Conservation (phyloP, 2,888 invertebrate genomes). For the Malacosoma neustria region DNA sequence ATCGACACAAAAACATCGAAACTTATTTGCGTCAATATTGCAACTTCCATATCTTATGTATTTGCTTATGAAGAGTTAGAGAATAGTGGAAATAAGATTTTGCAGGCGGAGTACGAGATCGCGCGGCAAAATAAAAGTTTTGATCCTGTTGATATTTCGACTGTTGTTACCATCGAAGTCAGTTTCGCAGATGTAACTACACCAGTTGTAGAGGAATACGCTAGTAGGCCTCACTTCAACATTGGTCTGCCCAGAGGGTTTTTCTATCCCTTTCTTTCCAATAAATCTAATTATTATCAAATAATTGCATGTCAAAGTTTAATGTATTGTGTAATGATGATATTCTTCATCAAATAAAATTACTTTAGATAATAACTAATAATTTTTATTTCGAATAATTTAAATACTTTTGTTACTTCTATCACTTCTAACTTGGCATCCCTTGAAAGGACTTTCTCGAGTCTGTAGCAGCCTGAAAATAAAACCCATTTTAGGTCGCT, state of each 20-base stretch:
- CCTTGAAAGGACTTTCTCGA: conserved; percentile 50
- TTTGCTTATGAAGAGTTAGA: conserved; percentile 38
- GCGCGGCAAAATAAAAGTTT: conserved; percentile 34
- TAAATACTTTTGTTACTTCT: conserved; percentile 66
- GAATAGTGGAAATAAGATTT: conserved; percentile 35
- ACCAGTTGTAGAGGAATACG: conserved; percentile 42
- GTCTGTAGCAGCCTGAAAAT: conserved; percentile 57
- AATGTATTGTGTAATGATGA: conserved; percentile 12
- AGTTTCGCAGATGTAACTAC: conserved; percentile 50
- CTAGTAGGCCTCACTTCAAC: conserved; percentile 77
- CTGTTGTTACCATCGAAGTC: conserved; percentile 44
- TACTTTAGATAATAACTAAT: conserved; percentile 54
- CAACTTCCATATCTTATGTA: conserved; percentile 34
- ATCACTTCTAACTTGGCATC: conserved; percentile 64
- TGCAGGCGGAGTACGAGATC: conserved; percentile 26
- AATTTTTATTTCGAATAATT: conserved; percentile 70
- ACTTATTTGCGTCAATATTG: conserved; percentile 44
- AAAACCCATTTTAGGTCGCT: conserved; percentile 37
- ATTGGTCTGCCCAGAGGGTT: conserved; percentile 82
- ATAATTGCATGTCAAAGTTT: conserved; percentile 17
- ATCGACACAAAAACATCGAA: conserved; percentile 26
- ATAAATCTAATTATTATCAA: conserved; percentile 16
- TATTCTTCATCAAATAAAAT: conserved; percentile 50
- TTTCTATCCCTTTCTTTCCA: conserved; percentile 79
- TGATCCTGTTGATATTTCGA: conserved; percentile 30